Evolutionary conservation across 2,888 invertebrate species (phyloP).

Genomic region (Hyalella azteca): DNA sequence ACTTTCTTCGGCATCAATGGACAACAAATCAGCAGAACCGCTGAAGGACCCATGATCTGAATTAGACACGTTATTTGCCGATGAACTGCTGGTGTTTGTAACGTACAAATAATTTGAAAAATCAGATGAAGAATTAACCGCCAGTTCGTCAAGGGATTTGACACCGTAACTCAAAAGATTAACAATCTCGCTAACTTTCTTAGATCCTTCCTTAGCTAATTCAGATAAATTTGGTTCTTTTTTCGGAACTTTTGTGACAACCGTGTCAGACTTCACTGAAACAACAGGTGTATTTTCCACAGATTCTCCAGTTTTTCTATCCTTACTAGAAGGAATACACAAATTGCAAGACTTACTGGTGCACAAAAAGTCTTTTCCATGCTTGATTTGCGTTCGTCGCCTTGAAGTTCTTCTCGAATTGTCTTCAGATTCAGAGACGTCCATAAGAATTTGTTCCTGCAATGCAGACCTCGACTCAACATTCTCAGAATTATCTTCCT

Average conservation of each 20-base stretch:
- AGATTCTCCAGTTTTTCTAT: not conserved
- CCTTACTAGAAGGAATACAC: slow-evolving; percentile 41
- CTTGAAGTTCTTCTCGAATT: slow-evolving; percentile 46
- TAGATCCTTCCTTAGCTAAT: slow-evolving; percentile 3
- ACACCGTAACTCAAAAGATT: slow-evolving; percentile 20
- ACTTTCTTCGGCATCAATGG: not conserved
- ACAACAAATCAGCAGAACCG: not conserved
- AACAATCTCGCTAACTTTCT: slow-evolving; percentile 14
- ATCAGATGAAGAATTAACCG: not conserved
- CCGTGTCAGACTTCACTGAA: not conserved
- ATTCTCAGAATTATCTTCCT: not conserved
- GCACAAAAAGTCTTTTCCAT: slow-evolving; percentile 57
- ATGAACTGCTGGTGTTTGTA: not conserved
- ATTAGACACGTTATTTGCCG: not conserved
- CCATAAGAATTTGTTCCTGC: not conserved
- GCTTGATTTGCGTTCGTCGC: slow-evolving; percentile 44
- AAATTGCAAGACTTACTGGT: slow-evolving; percentile 55
- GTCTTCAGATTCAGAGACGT: slow-evolving; percentile 42
- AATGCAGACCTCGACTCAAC: not conserved
- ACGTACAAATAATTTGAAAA: too few species aligned
- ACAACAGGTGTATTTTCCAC: not conserved
- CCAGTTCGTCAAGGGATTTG: not conserved
- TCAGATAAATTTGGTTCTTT: slow-evolving; percentile 20
- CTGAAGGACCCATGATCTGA: not conserved
- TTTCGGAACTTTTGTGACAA: not conserved